phyloP scores from a whole-genome alignment of 2,113 vertebrate species.

The Nannospalax galili region DNA sequence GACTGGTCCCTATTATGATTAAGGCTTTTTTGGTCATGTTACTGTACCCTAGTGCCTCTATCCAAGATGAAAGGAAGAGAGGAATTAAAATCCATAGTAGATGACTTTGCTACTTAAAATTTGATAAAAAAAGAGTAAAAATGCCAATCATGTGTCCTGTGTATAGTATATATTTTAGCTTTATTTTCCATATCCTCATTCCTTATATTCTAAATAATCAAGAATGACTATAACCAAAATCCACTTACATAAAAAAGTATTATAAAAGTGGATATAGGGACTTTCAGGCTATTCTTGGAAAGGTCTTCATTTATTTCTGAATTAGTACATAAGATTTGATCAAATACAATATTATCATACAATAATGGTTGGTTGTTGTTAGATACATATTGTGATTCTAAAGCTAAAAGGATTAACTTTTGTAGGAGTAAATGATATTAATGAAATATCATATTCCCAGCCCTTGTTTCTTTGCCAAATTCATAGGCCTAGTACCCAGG shows the following conservation, averaged over 20 bases:
- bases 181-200: slow-evolving; percentile 19
- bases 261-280: slow-evolving; percentile 24
- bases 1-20: neutral
- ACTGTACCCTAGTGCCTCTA: neutral
- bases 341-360: neutral
- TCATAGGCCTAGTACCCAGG: neutral
- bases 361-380: slow-evolving; percentile 12
- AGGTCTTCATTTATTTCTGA: neutral
- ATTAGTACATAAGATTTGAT: slow-evolving; percentile 33
- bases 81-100: slow-evolving; percentile 34
- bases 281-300: neutral
- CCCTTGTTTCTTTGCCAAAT: slow-evolving; percentile 3
- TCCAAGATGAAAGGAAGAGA: neutral
- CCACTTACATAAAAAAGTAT: slow-evolving; percentile 27
- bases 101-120: neutral
- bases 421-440: neutral
- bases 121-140: slow-evolving; percentile 37
- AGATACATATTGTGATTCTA: slow-evolving; percentile 7
- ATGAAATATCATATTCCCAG: slow-evolving; percentile 25
- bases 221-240: neutral
- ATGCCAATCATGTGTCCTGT: neutral
- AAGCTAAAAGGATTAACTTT: slow-evolving; percentile 10
- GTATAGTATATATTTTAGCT: neutral
- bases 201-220: neutral
- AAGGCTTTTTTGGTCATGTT: neutral